phyloP scores from a whole-genome alignment of 2,113 vertebrate species.

The Rhabdomys dilectus region DNA sequence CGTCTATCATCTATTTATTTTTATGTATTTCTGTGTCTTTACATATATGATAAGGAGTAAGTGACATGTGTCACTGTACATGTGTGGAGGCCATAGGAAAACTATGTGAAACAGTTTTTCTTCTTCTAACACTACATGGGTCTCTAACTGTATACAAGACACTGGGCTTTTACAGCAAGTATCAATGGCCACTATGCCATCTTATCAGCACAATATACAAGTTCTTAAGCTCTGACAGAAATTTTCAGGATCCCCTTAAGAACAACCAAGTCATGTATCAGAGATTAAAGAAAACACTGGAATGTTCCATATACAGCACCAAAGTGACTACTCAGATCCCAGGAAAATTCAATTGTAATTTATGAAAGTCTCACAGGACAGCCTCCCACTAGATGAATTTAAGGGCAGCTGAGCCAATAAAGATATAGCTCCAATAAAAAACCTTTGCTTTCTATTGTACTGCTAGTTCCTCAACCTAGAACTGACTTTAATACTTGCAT shows the following conservation, averaged over 20 bases:
- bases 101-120: not conserved
- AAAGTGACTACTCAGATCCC: slow-evolving; percentile 43
- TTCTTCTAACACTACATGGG: not conserved
- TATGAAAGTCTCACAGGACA: not conserved
- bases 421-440: not conserved
- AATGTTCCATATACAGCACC: not conserved
- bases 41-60: not conserved
- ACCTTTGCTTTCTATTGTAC: too few species aligned
- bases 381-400: not conserved
- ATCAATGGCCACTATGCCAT: not conserved
- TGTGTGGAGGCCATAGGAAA: not conserved
- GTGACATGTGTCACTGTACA: not conserved
- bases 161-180: too few species aligned
- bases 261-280: not conserved
- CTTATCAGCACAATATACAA: not conserved
- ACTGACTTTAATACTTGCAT: too few species aligned
- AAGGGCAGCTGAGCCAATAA: not conserved
- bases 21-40: not conserved
- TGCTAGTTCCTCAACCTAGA: too few species aligned
- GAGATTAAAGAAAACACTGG: slow-evolving; percentile 29
- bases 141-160: not conserved
- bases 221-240: not conserved
- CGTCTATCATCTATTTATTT: not conserved
- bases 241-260: slow-evolving; percentile 6
- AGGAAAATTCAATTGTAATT: slow-evolving; percentile 35